A percentile compares a stretch with the other conserved stretches of the same genome.
phyloP scores from a whole-genome alignment of 2,888 invertebrate species.

The Cerastis rubricosa region DNA sequence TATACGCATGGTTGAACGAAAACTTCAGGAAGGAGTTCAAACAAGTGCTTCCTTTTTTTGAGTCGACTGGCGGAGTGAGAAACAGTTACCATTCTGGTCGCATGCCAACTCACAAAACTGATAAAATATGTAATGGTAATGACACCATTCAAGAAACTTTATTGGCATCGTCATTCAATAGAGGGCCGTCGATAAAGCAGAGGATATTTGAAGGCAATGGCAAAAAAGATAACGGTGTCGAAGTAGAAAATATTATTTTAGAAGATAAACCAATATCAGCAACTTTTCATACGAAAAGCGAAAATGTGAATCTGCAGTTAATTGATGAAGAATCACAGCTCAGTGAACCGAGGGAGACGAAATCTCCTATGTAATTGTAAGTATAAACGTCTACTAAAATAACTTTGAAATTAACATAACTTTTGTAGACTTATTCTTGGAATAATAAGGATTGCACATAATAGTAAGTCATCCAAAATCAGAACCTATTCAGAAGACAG shows the following conservation, averaged over 20 bases:
- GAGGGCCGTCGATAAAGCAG: slow-evolving; percentile 87
- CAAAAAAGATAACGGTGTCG: slow-evolving; percentile 89
- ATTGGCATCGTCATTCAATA: slow-evolving; percentile 90
- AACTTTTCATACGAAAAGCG: slow-evolving; percentile 82
- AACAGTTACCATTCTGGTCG: slow-evolving; percentile 87
- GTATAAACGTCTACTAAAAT: slow-evolving; percentile 64
- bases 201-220: slow-evolving; percentile 79
- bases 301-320: slow-evolving; percentile 84
- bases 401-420: neutral
- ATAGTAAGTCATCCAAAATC: neutral
- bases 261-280: slow-evolving; percentile 85
- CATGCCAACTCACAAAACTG: slow-evolving; percentile 90
- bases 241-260: slow-evolving; percentile 90
- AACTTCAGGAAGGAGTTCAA: slow-evolving; percentile 98
- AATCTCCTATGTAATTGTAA: slow-evolving; percentile 80
- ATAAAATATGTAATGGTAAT: slow-evolving; percentile 94
- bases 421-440: neutral
- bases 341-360: slow-evolving; percentile 79
- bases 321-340: slow-evolving; percentile 86
- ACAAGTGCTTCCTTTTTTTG: slow-evolving; percentile 93
- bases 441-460: neutral
- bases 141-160: slow-evolving; percentile 93
- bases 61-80: slow-evolving; percentile 88
- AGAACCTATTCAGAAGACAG: neutral
- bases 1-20: slow-evolving; percentile 99